Evolutionary conservation across 2,113 vertebrate species (phyloP), one percentile per base, ranked within the genome.

Genomic region (Lepisosteus oculatus): DNA sequence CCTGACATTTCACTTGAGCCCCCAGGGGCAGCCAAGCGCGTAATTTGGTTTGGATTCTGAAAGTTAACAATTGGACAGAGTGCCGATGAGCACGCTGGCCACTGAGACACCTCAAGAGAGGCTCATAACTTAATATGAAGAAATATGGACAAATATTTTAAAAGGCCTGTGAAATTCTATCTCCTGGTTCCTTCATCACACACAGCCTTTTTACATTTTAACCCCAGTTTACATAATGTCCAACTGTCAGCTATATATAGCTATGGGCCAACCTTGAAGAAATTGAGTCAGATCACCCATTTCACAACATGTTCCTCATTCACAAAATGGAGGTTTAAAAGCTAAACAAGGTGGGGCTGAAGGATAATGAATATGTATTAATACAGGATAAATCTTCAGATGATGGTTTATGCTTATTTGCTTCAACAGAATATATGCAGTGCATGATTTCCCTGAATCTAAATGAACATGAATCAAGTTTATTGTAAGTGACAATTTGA

Each of bases 181-280:
- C 47, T 9, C 5, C 47, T 51, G 47, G 47, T 51, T 51, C 9
- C 47, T 51, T 51, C 47, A 51, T 51, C 3, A 51, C 1, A 51
- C 9, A 9, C 47, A 51, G 47, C 9, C 47, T 12, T 14, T 9
- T 61, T 11, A 41, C 8, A 7, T 15, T 41, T 14, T 43, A 51
- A 44, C 51, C 15, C 47, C 51, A 11, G 64, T 67, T 59, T 29
- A 64, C 70, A 70, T 77, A 73, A 77, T 76, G 76, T 85, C 80
- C 76, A 71, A 74, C 78, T 76, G 71, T 79, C 47, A 14, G 41
- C 57, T 73, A 61, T 76, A 74, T 80, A 82, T 73, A 79, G 63
- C 72, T 67, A 59, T 47, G 65, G 43, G 51, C 71, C 73, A 51
- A 59, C 69, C 51, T 76, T 61, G 70, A 29, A 77, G 78, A 74